Percentiles rank a stretch among this genome's conserved stretches.
phyloP scores from a whole-genome alignment of 2,113 vertebrate genomes.

The Oceanites oceanicus region DNA sequence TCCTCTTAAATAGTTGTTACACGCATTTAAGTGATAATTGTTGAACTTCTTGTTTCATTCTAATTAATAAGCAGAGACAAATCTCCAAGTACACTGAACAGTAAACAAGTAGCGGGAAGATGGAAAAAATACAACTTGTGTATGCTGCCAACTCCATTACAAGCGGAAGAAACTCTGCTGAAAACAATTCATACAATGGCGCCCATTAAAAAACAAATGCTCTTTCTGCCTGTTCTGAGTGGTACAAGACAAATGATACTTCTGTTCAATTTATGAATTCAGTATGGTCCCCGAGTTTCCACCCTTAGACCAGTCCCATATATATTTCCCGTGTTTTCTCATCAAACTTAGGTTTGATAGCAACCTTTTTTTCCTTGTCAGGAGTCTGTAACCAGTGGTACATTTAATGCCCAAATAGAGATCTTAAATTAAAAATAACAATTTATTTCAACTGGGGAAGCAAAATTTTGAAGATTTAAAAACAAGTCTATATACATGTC shows the following conservation, averaged over 20 bases:
- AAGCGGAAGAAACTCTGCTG: not conserved
- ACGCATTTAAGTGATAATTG: accelerated
- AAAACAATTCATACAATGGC: not conserved
- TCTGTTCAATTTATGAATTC: not conserved
- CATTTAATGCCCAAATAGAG: not conserved
- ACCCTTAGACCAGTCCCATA: not conserved
- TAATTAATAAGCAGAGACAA: not conserved
- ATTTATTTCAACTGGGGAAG: not conserved
- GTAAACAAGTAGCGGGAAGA: not conserved
- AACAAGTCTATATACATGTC: not conserved
- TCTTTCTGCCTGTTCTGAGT: not conserved
- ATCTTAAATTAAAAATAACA: not conserved
- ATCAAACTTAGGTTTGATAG: not conserved
- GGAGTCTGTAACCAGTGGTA: not conserved
- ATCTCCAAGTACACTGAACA: not conserved
- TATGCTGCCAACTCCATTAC: not conserved
- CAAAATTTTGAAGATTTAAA: not conserved
- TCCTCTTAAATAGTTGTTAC: not conserved
- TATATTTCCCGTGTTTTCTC: not conserved
- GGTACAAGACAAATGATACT: not conserved
- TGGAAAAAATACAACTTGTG: not conserved
- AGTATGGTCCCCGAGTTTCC: not conserved
- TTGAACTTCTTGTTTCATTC: not conserved
- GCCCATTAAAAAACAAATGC: not conserved
- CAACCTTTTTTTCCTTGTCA: not conserved